Base-by-base conservation (phyloP, 1,140 invertebrate species). In the Batillaria attramentaria region DNA sequence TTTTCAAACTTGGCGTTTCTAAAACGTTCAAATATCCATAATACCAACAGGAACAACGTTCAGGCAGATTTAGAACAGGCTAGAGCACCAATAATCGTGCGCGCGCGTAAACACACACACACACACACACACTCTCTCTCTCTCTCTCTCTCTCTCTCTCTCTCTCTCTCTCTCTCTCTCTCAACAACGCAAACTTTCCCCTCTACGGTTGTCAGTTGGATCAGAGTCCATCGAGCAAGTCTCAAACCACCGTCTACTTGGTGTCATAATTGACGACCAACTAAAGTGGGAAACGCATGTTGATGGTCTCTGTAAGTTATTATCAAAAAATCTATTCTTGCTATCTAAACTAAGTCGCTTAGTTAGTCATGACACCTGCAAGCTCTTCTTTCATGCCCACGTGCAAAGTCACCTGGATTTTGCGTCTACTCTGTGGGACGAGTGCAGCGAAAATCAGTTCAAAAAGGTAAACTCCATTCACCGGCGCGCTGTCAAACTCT, bases 161-260 rank as follows among this genome's bases (percentile, higher is more conserved):
- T 60, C 6, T 60, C 57, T 60, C 57, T 60, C 6, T 60, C 57
- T 60, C 57, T 60, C 57, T 60, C 57, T 60, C 57, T 60, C 57
- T 60, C 57, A n/a, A 20, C 31, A 20, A n/a, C 57, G 24, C 57
- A n/a, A 20, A n/a, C 57, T 60, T 28, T 60, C 57, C 31, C 57
- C 46, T 24, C 10, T 24, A 50, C 10, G 10, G 24, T 13, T 13
- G 24, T 50, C 10, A 50, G 10, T 50, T 24, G 24, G 46, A 8
- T 10, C 8, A 50, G 24, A 8, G 10, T 13, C 46, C 46, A 8
- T 13, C 46, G 24, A 50, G 46, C 10, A 8, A 8, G 46, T 13
- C 46, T 24, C 46, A 13, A 8, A 50, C 8, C 8, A 13, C 10
- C 46, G 46, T 50, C 24, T 50, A 50, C 10, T 10, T 50, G 24